phyloP scores from a whole-genome alignment of 2,113 vertebrate genomes.

The Plecturocebus donacophilus region DNA sequence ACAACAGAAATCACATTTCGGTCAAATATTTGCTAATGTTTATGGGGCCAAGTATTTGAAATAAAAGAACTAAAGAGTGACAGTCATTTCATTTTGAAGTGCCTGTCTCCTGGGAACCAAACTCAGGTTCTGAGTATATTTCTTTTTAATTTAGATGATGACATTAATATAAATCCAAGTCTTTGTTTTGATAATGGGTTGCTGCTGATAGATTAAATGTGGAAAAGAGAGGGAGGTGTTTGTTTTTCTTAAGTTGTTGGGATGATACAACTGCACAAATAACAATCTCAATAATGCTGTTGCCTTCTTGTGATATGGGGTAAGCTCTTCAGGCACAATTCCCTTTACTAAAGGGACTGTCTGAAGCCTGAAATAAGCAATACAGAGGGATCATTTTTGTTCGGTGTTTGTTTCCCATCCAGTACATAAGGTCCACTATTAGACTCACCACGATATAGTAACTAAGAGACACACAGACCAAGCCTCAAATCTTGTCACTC shows the following conservation, averaged over 20 bases:
- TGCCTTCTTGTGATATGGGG: background rate
- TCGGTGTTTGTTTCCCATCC: background rate
- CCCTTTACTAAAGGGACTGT: background rate
- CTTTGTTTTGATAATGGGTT: constrained; percentile 32
- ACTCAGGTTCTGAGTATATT: constrained; percentile 39
- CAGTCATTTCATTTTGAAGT: constrained; percentile 40
- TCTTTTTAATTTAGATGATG: constrained; percentile 51
- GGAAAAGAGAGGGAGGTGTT: background rate
- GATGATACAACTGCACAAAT: background rate
- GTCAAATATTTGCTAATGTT: constrained; percentile 35
- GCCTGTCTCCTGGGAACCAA: constrained; percentile 31
- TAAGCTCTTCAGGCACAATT: background rate
- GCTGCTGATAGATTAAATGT: constrained; percentile 14
- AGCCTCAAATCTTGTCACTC: background rate
- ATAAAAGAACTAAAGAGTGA: background rate
- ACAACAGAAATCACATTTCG: constrained; percentile 66
- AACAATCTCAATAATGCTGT: background rate
- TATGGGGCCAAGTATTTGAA: constrained; percentile 17
- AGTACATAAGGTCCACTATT: background rate
- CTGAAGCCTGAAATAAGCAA: background rate
- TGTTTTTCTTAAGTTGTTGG: background rate
- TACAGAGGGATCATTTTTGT: background rate
- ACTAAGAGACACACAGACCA: background rate
- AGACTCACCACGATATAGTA: background rate
- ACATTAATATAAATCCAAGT: constrained; percentile 54